Evolutionary conservation across 2,113 vertebrate genomes (phyloP), one percentile per base, ranked within the genome.

Genomic region (Struthio camelus): DNA sequence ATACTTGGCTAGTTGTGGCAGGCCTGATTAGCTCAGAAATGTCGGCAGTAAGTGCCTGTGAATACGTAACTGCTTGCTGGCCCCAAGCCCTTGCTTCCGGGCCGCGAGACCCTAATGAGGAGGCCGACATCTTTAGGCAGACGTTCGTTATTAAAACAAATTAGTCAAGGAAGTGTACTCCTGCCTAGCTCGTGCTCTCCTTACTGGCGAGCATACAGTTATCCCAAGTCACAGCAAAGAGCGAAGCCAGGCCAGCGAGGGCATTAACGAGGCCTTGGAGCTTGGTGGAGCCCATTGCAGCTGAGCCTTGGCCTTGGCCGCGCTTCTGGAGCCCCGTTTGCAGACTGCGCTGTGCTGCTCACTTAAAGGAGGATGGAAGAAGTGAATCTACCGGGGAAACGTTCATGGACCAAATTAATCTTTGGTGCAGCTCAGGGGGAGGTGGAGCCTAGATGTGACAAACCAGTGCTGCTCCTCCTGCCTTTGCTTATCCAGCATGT

Each of bases 241-340:
- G 38, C 0, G 1, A 20, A 1, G 1, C 44, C 14, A 1, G 19
- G 42, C 65, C 0, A 1, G 46, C 17, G 87, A 40, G 53, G 32
- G 50, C 14, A n/a, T 24, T 18, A 38, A 36, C 14, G 34, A 22
- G 19, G n/a, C 48, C 48, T 50, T 14, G 14, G 34, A 36, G 48
- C 20, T 71, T 24, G 48, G 34, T 71, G 48, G 69, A 24, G 34
- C 32, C 69, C 46, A 16, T 71, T 7, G 14, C 23, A 44, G 34
- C 46, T 14, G 24, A 71, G 23, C n/a, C 22, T 9, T 24, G 17
- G 22, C n/a, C 46, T 34, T 36, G 34, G 14, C 34, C 24, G 48
- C 27, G 16, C 32, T 42, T 46, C 30, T 48, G 32, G 66, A 48
- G 44, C 14, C 34, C 48, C 34, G 8, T 24, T 32, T 71, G 46